These are phyloP conservation scores for Stichodactyla mertensii DNA, from an alignment of 64 coral and sea anemone species.

Conservation along the genomic window DNA sequence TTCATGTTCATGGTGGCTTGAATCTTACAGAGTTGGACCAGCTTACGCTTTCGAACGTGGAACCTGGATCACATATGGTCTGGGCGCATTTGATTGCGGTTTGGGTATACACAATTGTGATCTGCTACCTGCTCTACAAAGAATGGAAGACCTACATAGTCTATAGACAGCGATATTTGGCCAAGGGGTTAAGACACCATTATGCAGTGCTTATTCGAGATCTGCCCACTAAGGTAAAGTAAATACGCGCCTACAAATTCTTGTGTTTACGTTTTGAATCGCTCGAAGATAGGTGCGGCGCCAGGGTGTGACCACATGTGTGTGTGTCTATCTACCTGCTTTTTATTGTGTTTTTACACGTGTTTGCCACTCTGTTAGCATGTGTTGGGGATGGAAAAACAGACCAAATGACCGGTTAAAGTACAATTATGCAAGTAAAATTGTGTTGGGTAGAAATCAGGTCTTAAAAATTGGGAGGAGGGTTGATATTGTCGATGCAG, in stretches of 20 bases:
- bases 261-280: background rate
- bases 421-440: too few relatives aligned
- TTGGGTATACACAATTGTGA: constrained; percentile 43
- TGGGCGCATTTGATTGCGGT: constrained; percentile 57
- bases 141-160: constrained; percentile 52
- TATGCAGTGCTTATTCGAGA: constrained; percentile 55
- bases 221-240: constrained; percentile 45
- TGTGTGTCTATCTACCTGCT: background rate
- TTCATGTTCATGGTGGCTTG: constrained; percentile 29
- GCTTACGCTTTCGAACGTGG: constrained; percentile 42
- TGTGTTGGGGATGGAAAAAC: background rate
- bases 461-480: too few relatives aligned
- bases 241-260: background rate
- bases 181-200: constrained; percentile 28
- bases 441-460: too few relatives aligned
- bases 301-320: constrained; percentile 4
- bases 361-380: background rate
- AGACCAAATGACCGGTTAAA: background rate
- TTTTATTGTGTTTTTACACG: background rate
- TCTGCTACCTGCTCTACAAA: constrained; percentile 49
- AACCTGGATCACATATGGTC: background rate
- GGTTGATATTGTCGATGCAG: too few relatives aligned
- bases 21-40: constrained; percentile 10
- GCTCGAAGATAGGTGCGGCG: background rate
- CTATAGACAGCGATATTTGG: constrained; percentile 55